phyloP scores from a whole-genome alignment of 2,113 vertebrate species.

The Podarcis raffonei region DNA sequence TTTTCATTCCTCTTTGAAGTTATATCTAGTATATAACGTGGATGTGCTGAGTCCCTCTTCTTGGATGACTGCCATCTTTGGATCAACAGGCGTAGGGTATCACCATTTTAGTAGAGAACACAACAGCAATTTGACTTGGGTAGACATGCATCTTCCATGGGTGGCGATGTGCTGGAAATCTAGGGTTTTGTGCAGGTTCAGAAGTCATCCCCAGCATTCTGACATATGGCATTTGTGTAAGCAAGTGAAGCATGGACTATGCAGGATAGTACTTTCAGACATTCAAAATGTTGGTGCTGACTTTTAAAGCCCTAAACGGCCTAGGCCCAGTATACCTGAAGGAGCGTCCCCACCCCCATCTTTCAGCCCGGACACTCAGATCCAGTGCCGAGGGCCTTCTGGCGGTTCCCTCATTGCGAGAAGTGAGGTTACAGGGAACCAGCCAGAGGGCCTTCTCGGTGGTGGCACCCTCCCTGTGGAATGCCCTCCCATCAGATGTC shows the following conservation, averaged over 20 bases:
- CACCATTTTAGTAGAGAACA: background rate
- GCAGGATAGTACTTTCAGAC: background rate
- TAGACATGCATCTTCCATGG: background rate
- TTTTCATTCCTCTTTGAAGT: background rate
- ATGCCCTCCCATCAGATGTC: too few species aligned
- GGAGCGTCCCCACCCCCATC: too few species aligned
- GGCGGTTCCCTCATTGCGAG: too few species aligned
- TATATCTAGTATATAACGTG: background rate
- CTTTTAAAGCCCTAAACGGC: too few species aligned
- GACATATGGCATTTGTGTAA: background rate
- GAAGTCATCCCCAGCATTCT: background rate
- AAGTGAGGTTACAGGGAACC: too few species aligned
- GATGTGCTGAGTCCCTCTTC: background rate
- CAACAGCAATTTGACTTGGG: background rate
- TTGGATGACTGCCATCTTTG: background rate
- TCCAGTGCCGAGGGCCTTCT: too few species aligned
- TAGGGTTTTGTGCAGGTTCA: background rate
- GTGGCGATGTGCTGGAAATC: background rate
- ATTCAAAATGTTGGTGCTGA: background rate
- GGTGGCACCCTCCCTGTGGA: too few species aligned
- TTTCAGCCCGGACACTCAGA: too few species aligned
- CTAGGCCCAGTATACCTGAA: too few species aligned
- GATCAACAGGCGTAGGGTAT: background rate
- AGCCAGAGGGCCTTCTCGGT: too few species aligned
- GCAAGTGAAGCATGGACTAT: background rate